Conservation (phyloP, 2,797 vertebrate genomes). For the Pseudomugil gertrudae region DNA sequence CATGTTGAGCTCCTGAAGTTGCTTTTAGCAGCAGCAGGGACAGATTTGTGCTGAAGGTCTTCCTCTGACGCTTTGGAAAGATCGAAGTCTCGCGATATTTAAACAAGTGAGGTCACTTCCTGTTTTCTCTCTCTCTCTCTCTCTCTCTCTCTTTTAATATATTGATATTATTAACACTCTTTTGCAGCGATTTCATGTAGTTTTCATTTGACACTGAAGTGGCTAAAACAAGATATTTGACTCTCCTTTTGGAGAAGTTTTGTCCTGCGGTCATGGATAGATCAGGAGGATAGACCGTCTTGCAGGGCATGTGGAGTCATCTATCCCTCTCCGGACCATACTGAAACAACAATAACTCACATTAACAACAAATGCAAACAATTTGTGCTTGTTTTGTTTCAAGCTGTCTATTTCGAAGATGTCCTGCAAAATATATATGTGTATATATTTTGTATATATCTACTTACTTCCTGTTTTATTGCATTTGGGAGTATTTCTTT, state of each 20-base stretch:
- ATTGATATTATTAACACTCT: background rate
- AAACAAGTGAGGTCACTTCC: background rate
- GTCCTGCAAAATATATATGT: background rate
- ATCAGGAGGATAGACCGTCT: too few species aligned
- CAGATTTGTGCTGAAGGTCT: slow-evolving; percentile 61
- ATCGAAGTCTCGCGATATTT: slow-evolving; percentile 67
- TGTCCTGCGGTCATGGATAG: background rate
- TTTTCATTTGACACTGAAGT: background rate
- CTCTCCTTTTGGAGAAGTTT: background rate
- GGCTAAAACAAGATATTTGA: background rate
- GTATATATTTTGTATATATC: too few species aligned
- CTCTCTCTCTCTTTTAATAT: background rate
- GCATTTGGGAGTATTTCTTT: too few species aligned
- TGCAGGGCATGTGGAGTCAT: background rate
- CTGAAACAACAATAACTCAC: background rate
- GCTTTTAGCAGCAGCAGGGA: slow-evolving; percentile 13
- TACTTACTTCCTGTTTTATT: too few species aligned
- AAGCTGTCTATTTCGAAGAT: background rate
- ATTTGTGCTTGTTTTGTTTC: background rate
- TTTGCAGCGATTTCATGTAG: background rate
- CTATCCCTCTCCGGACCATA: background rate
- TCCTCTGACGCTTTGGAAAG: slow-evolving; percentile 13
- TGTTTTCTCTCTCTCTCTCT: background rate
- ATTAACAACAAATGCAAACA: too few species aligned
- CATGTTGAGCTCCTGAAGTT: slow-evolving; percentile 56